Base-by-base conservation (phyloP, 2,888 invertebrate species). In the Sthenelais limicola region DNA sequence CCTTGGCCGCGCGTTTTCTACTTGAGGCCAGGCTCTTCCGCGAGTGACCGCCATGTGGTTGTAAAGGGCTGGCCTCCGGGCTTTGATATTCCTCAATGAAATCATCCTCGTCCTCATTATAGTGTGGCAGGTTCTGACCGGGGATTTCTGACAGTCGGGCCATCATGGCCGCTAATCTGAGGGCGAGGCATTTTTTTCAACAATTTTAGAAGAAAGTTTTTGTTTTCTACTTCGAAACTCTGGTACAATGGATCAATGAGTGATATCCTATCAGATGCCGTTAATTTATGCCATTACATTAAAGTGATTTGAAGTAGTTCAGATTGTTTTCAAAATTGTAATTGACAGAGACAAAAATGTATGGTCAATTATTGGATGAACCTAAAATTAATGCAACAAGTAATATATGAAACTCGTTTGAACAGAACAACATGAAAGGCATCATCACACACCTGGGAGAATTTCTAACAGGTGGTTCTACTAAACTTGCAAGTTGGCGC, bases 51-150 rank as follows among this genome's bases (percentile, higher is more conserved):
- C 21, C 35, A 21, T 24, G 9, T 3, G 38, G n/a, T n/a, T n/a
- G 26, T 47, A 7, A 18, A 1, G 47, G 67, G 9, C 21, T 43
- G 26, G 35, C 38, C 15, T 54, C 15, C 2, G 56, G 71, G 24
- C 71, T 71, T 33, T 71, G 56, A 71, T 58, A 71, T 48, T 56
- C 71, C 15, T 58, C 30, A 28, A 71, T 71, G 43, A 56, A 58
- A 30, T 24, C 71, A 30, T 43, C 71, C 28, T 71, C 58, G 9
- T 32, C 48, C 4, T 48, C 51, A 7, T 28, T 4, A 12, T 54
- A 1, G 7, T 66, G 28, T 15, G 12, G 21, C 5, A 62, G n/a
- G 3, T 35, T 12, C 3, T n/a, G 5, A 33, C 38, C 62, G 21
- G 21, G 18, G 12, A 12, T 35, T 38, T 26, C 62, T 1, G 62